Evolutionary conservation across 2,888 invertebrate species (phyloP).

Genomic region (Amphipyra berbera): DNA sequence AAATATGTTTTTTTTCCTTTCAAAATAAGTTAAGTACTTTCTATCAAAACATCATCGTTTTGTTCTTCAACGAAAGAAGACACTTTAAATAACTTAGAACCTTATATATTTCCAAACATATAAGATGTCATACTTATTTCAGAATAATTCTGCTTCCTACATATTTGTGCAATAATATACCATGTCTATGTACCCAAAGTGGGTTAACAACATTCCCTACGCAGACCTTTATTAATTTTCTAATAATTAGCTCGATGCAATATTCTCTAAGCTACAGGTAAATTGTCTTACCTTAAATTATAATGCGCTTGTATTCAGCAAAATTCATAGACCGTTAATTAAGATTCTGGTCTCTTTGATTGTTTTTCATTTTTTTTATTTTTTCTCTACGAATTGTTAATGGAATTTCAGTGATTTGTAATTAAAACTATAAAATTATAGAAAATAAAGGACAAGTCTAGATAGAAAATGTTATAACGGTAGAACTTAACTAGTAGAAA

Average conservation of each 20-base stretch:
- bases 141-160: constrained; percentile 14
- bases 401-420: background rate
- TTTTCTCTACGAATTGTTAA: constrained; percentile 3
- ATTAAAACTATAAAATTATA: background rate
- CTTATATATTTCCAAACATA: constrained; percentile 12
- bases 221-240: constrained; percentile 57
- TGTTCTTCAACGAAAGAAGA: too few species aligned
- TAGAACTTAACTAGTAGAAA: background rate
- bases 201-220: constrained; percentile 54
- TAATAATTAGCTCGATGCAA: constrained; percentile 53
- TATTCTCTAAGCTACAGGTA: constrained; percentile 33
- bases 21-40: too few species aligned
- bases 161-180: constrained; percentile 33
- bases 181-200: constrained; percentile 39
- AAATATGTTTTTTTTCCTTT: too few species aligned
- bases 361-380: background rate
- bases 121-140: constrained; percentile 21
- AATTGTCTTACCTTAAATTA: constrained; percentile 38
- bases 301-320: constrained; percentile 18
- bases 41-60: too few species aligned
- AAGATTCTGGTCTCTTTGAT: background rate
- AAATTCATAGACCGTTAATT: constrained; percentile 12
- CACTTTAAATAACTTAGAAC: background rate
- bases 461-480: constrained; percentile 1
- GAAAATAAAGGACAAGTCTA: background rate